A percentile compares a stretch with the other conserved stretches of the same genome.
Conservation (phyloP, 2,797 vertebrate species). For the Microctenopoma stevenorrisi region DNA sequence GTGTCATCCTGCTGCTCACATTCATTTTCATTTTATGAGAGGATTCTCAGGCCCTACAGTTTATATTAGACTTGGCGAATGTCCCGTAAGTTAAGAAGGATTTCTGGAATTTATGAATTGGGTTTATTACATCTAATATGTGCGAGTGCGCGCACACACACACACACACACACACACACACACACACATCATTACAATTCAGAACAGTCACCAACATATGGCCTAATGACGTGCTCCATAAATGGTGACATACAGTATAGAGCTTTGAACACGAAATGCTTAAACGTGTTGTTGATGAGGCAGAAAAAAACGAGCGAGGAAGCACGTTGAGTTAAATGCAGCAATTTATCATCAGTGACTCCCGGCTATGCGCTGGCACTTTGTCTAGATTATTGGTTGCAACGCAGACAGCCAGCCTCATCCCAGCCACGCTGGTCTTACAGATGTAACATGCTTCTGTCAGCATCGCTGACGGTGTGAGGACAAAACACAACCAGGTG, state of each 20-base stretch:
- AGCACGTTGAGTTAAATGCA: constrained; percentile 53
- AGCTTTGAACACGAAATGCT: constrained; percentile 58
- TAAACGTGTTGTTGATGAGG: constrained; percentile 61
- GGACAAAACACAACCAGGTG: constrained; percentile 5
- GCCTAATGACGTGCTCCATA: constrained; percentile 55
- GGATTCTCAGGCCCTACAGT: constrained; percentile 11
- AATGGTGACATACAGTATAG: constrained; percentile 40
- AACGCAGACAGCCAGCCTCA: constrained; percentile 35
- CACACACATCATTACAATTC: constrained; percentile 29
- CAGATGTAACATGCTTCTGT: constrained; percentile 17
- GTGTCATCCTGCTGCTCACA: neutral
- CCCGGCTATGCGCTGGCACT: constrained; percentile 28
- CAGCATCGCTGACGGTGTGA: constrained; percentile 1
- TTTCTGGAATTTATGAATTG: constrained; percentile 36
- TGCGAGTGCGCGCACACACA: constrained; percentile 1
- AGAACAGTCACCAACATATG: constrained; percentile 29
- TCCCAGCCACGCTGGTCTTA: neutral
- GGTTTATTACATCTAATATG: constrained; percentile 33
- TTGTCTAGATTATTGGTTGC: constrained; percentile 53
- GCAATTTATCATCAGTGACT: constrained; percentile 55
- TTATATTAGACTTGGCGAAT: constrained; percentile 9
- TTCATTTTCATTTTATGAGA: constrained; percentile 25
- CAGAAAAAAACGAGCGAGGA: constrained; percentile 46
- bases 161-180: constrained; percentile 1
- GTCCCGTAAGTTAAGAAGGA: constrained; percentile 3